A percentile compares a stretch with the other conserved stretches of the same genome.
phyloP scores from a whole-genome alignment of 92 coral and sea anemone genomes.

The Zoanthus sansibaricus region DNA sequence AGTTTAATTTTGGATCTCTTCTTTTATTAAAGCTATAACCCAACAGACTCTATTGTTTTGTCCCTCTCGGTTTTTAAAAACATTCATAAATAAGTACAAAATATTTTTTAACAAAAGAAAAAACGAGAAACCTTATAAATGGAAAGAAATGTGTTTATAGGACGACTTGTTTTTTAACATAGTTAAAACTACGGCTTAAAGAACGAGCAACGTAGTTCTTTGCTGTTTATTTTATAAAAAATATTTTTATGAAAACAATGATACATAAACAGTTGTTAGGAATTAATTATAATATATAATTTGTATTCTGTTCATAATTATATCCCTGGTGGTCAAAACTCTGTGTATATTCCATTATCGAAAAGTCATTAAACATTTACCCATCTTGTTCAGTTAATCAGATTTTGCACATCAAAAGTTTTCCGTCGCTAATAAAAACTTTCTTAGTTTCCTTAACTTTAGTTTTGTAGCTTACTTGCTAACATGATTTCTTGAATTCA shows the following conservation, averaged over 20 bases:
- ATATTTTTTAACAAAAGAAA: neutral
- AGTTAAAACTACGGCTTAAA: too few species aligned
- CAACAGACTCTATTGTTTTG: neutral
- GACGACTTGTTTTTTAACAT: too few species aligned
- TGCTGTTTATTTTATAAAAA: neutral
- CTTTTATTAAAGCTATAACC: neutral
- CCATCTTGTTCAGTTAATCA: too few species aligned
- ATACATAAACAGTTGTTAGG: neutral
- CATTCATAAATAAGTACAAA: neutral
- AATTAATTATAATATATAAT: neutral
- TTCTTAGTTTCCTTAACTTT: neutral
- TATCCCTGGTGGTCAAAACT: neutral
- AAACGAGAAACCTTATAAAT: too few species aligned
- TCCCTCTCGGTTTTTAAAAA: neutral
- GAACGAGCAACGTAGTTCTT: too few species aligned
- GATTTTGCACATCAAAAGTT: neutral
- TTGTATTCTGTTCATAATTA: neutral
- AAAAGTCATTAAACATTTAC: neutral
- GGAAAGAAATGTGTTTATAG: too few species aligned
- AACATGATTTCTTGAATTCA: neutral
- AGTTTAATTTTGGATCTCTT: neutral
- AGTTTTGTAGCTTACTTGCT: neutral
- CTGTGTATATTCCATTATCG: constrained; percentile 5
- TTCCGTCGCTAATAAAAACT: neutral
- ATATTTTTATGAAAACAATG: neutral